Conservation (phyloP, 2,797 vertebrate genomes). For the Alfaro cultratus region DNA sequence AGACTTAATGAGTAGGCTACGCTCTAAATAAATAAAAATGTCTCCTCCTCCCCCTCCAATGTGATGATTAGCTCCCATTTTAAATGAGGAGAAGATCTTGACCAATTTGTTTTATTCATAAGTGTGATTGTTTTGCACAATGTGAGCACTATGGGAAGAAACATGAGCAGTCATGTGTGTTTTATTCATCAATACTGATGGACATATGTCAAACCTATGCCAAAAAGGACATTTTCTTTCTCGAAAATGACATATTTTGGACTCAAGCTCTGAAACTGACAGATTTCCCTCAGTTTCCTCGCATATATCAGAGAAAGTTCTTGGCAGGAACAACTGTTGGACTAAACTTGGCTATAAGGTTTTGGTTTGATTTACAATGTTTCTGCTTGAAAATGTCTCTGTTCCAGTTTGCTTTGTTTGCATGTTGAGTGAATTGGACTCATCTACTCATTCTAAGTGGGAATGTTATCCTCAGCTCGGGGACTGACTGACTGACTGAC, state of each 20-base stretch:
- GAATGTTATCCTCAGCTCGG: slow-evolving; percentile 49
- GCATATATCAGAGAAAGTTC: background rate
- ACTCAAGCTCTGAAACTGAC: slow-evolving; percentile 14
- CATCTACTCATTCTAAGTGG: slow-evolving; percentile 54
- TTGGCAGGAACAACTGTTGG: slow-evolving; percentile 26
- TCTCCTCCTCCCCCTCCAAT: background rate
- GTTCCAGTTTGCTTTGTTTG: slow-evolving; percentile 21
- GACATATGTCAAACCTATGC: background rate
- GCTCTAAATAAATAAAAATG: background rate
- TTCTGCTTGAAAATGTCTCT: slow-evolving; percentile 49
- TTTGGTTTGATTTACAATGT: slow-evolving; percentile 57
- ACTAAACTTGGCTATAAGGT: slow-evolving; percentile 32
- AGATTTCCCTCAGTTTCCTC: slow-evolving; percentile 24
- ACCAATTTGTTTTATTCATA: background rate
- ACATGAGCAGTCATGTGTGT: background rate
- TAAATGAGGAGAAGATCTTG: background rate
- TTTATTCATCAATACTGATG: background rate
- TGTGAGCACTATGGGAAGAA: background rate
- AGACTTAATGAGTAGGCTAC: background rate
- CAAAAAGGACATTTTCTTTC: background rate
- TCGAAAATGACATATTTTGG: background rate
- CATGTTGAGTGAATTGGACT: slow-evolving; percentile 54
- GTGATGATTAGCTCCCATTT: background rate
- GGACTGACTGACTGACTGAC: background rate
- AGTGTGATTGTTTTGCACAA: background rate